Percentiles rank a stretch among this genome's conserved stretches.
Conservation (phyloP, 2,888 invertebrate genomes). For the Philereme vetulata region DNA sequence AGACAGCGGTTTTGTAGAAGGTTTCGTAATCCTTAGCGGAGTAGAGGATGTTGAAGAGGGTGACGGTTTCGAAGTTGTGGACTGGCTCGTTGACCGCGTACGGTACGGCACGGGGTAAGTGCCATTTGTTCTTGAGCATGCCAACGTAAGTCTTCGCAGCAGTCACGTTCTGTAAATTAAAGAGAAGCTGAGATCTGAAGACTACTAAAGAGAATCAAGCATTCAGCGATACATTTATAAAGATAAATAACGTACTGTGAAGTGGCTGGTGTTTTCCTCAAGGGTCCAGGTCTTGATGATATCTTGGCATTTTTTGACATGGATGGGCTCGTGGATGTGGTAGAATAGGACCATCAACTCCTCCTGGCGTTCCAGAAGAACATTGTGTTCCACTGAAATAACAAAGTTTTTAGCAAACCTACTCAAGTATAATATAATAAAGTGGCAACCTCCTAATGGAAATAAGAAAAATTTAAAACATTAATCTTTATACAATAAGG, state of each 20-base stretch:
- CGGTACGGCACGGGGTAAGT: slow-evolving; percentile 83
- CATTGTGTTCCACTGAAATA: slow-evolving; percentile 77
- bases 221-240: not conserved
- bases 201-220: too few relatives aligned
- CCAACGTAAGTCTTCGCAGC: slow-evolving; percentile 82
- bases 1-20: slow-evolving; percentile 87
- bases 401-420: slow-evolving; percentile 19
- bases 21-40: slow-evolving; percentile 88
- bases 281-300: slow-evolving; percentile 79
- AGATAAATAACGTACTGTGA: slow-evolving; percentile 59
- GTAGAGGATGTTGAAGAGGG: slow-evolving; percentile 86
- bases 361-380: slow-evolving; percentile 66
- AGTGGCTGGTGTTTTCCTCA: slow-evolving; percentile 77
- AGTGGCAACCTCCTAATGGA: too few relatives aligned
- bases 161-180: slow-evolving; percentile 72
- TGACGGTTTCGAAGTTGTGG: slow-evolving; percentile 85
- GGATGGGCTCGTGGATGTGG: slow-evolving; percentile 84
- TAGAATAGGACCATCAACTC: slow-evolving; percentile 71
- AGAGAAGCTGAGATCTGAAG: too few relatives aligned
- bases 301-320: slow-evolving; percentile 74
- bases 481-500: not conserved
- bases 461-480: not conserved
- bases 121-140: slow-evolving; percentile 76
- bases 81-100: slow-evolving; percentile 82
- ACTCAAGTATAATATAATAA: too few relatives aligned